Evolutionary conservation across 2,113 vertebrate genomes (phyloP).

Genomic region (Lamprotornis superbus): DNA sequence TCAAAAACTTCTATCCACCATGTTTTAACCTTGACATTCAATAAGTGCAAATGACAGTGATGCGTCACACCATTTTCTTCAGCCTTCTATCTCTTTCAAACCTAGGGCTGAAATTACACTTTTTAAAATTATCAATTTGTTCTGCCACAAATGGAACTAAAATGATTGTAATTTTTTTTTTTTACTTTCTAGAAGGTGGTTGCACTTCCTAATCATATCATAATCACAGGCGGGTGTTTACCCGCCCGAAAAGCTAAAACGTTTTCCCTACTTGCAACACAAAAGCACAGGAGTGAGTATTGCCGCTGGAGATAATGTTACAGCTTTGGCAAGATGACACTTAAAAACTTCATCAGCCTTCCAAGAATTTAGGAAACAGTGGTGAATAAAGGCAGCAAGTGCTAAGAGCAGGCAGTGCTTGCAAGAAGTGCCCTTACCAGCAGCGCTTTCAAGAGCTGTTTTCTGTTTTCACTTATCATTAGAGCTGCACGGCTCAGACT

Average conservation of each 20-base stretch:
- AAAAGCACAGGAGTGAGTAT: not conserved
- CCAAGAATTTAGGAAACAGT: not conserved
- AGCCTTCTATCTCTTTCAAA: not conserved
- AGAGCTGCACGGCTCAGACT: not conserved
- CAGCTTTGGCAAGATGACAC: not conserved
- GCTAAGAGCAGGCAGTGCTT: not conserved
- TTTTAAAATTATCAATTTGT: not conserved
- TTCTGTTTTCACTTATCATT: not conserved
- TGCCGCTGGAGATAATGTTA: not conserved
- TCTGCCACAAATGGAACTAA: constrained; percentile 43
- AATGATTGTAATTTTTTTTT: constrained; percentile 40
- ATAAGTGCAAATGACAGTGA: not conserved
- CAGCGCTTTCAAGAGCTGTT: not conserved
- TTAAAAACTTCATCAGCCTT: constrained; percentile 14
- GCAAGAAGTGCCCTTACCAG: not conserved
- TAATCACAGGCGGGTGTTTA: not conserved
- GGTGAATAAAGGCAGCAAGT: not conserved
- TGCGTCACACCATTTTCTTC: not conserved
- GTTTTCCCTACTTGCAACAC: not conserved
- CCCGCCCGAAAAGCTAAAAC: not conserved
- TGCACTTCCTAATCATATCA: not conserved
- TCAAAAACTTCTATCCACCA: not conserved
- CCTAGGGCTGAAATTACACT: not conserved
- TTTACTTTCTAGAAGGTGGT: constrained; percentile 27
- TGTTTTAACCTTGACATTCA: not conserved